Conservation (phyloP, 2,888 invertebrate species). For the Agonopterix arenella region DNA sequence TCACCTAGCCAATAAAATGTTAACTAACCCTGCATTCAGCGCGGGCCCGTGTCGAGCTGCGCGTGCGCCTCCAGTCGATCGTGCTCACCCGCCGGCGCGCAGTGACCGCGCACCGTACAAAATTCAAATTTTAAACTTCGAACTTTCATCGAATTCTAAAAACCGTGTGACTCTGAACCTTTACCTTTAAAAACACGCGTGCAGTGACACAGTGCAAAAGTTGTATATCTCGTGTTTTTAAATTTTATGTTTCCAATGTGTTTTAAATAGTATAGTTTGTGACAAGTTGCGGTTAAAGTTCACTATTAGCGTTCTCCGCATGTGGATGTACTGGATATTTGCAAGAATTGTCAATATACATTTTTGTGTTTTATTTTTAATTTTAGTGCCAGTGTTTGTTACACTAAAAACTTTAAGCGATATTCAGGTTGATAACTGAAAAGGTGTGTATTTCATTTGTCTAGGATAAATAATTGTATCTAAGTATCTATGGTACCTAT, state of each 20-base stretch:
- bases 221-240: constrained; percentile 18
- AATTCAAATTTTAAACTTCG: constrained; percentile 37
- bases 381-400: not conserved
- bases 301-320: constrained; percentile 26
- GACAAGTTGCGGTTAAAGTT: constrained; percentile 60
- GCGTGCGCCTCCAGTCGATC: constrained; percentile 66
- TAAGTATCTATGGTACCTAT: too few relatives aligned
- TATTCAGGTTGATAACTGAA: constrained; percentile 4
- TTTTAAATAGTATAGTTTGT: constrained; percentile 39
- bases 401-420: constrained; percentile 2
- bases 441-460: constrained; percentile 20
- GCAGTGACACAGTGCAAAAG: constrained; percentile 35
- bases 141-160: constrained; percentile 37
- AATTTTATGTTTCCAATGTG: constrained; percentile 21
- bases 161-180: constrained; percentile 29
- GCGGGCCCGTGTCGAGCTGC: constrained; percentile 48
- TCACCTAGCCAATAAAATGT: constrained; percentile 17
- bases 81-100: constrained; percentile 53
- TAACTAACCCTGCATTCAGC: constrained; percentile 36
- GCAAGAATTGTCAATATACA: constrained; percentile 15
- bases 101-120: constrained; percentile 34
- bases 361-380: constrained; percentile 1
- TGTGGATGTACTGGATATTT: constrained; percentile 40
- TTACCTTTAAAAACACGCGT: constrained; percentile 19
- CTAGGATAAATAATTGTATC: constrained; percentile 3